Base-by-base conservation (phyloP, 1,140 invertebrate species). In the Pygmarrhopalites habei region DNA sequence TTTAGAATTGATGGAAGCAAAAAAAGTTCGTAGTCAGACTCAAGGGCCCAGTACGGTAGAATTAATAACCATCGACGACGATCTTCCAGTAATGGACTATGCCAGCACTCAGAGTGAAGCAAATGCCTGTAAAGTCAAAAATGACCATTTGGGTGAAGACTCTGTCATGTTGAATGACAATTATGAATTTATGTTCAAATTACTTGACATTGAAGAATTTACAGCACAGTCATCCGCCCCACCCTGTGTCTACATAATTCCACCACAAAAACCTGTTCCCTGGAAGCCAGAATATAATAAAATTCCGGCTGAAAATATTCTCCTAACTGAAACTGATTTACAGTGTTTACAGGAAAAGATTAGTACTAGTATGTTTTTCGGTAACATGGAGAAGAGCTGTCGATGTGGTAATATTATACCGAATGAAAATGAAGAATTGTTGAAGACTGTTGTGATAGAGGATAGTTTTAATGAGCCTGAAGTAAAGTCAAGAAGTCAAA, bases 161-260 rank as follows among this genome's bases (percentile, higher is more conserved):
- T 44, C 3, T 15, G 19, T 2, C 4, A 7, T 3, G 4, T 12
- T 15, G 21, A 7, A 29, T 29, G 28, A 49, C n/a, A 25, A 60
- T 21, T 30, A 35, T 39, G 26, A 56, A 25, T 17, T 59, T 21
- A 15, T 64, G 14, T 43, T 21, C 28, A 32, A 47, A n/a, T 12
- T 65, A 1, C 60, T 60, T 28, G 64, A 49, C 17, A 21, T 60
- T 32, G 10, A 43, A 35, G 52, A 49, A 12, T 4, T 21, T 39
- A 17, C 25, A 25, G 35, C 29, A 56, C 46, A 25, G n/a, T 55
- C 30, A 10, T n/a, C 46, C 3, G 51, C 23, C n/a, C n/a, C 56
- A 23, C n/a, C 62, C 17, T 64, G 62, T 30, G 17, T 58, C 1
- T 52, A 23, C 21, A 41, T 64, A 7, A 55, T 43, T 1, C 2